Conservation (phyloP, 2,113 vertebrate genomes). For the Myanophis thanlyinensis region DNA sequence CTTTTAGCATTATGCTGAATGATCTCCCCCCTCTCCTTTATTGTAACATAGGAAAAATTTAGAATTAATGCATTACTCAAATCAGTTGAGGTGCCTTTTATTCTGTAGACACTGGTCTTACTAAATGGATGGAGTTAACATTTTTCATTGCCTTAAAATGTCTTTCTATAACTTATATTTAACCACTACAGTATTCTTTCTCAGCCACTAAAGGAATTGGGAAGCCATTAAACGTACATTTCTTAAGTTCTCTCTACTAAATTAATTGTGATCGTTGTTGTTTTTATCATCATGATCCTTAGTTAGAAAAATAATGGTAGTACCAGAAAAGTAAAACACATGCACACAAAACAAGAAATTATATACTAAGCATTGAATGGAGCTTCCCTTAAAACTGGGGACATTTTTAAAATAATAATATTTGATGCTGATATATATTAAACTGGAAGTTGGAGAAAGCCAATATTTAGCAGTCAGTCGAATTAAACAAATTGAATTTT, state of each 20-base stretch:
- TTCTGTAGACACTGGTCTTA: background rate
- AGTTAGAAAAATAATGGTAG: background rate
- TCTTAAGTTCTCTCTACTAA: slow-evolving; percentile 16
- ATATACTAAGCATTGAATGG: background rate
- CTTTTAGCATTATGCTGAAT: slow-evolving; percentile 34
- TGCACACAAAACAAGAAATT: background rate
- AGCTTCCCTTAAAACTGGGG: background rate
- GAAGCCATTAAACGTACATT: slow-evolving; percentile 4
- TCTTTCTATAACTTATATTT: background rate
- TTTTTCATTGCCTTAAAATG: background rate
- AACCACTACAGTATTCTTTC: background rate
- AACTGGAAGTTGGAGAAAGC: slow-evolving; percentile 53
- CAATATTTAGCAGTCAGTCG: slow-evolving; percentile 53
- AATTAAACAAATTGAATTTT: slow-evolving; percentile 37
- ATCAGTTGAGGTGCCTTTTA: background rate
- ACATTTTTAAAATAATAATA: slow-evolving; percentile 21
- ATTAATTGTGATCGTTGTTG: background rate
- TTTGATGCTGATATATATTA: background rate
- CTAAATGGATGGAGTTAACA: slow-evolving; percentile 5
- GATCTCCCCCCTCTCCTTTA: slow-evolving; percentile 27
- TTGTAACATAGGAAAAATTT: slow-evolving; percentile 6
- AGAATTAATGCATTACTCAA: slow-evolving; percentile 19
- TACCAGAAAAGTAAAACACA: background rate
- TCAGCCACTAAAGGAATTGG: slow-evolving; percentile 34
- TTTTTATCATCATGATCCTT: background rate